These are phyloP conservation scores for Diachasmimorpha longicaudata DNA, from an alignment of 1,140 invertebrate genomes.

Conservation along the genomic window DNA sequence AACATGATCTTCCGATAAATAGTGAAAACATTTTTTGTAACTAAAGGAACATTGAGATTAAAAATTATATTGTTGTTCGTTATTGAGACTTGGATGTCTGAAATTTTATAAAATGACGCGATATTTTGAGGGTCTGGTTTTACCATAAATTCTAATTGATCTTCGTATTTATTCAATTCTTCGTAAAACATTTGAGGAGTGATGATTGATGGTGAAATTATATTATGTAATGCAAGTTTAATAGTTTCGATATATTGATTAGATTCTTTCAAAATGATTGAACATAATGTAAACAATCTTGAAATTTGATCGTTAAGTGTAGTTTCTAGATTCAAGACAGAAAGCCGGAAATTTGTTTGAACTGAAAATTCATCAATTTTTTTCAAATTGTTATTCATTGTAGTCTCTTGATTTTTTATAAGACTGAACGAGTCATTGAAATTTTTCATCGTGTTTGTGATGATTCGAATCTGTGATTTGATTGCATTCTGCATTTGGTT, in stretches of 20 bases:
- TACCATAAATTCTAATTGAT: constrained; percentile 11
- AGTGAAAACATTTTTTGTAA: neutral
- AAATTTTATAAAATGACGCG: neutral
- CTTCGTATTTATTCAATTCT: constrained; percentile 39
- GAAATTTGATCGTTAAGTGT: constrained; percentile 1
- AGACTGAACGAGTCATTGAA: constrained; percentile 27
- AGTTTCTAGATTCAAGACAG: too few species aligned
- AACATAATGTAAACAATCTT: constrained; percentile 27
- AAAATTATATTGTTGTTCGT: neutral
- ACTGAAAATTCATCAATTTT: constrained; percentile 28
- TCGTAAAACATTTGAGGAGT: constrained; percentile 31
- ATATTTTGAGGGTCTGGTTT: neutral
- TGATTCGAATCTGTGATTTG: constrained; percentile 31
- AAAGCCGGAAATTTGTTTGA: too few species aligned
- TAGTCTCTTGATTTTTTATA: constrained; percentile 32
- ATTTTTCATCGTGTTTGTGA: constrained; percentile 29
- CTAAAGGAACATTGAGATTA: neutral
- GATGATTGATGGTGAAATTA: constrained; percentile 43
- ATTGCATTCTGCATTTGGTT: constrained; percentile 30
- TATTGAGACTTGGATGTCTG: neutral
- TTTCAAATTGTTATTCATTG: constrained; percentile 29
- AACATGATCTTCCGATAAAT: neutral
- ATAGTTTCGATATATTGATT: constrained; percentile 38
- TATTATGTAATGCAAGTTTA: constrained; percentile 39
- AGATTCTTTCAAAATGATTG: constrained; percentile 37